Evolutionary conservation across 2,113 vertebrate species (phyloP).

Genomic region (Chaenocephalus aceratus): DNA sequence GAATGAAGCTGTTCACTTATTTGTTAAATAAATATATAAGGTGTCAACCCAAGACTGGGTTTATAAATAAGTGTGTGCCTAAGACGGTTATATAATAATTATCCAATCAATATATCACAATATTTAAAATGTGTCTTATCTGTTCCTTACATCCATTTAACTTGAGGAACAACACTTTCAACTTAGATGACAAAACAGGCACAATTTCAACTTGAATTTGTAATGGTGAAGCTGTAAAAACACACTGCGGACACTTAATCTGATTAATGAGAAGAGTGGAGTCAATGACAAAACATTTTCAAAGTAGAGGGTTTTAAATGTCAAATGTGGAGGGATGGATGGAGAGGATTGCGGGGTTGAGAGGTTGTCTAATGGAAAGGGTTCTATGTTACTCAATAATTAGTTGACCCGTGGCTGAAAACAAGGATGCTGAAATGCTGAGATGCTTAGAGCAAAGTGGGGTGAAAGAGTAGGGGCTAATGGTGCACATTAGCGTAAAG

Average conservation of each 20-base stretch:
- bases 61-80: neutral
- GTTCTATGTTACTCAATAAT: constrained; percentile 36
- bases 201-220: constrained; percentile 16
- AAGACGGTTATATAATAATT: too few species aligned
- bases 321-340: constrained; percentile 3
- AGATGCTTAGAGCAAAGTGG: constrained; percentile 40
- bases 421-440: constrained; percentile 37
- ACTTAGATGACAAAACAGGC: constrained; percentile 2
- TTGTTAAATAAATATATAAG: neutral
- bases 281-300: constrained; percentile 5
- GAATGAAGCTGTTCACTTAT: neutral
- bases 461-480: constrained; percentile 51
- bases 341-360: neutral
- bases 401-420: constrained; percentile 28
- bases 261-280: constrained; percentile 2
- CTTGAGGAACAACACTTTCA: neutral
- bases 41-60: neutral
- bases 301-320: constrained; percentile 35
- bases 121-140: neutral
- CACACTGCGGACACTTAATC: neutral
- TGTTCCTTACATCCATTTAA: neutral
- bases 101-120: neutral
- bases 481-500: constrained; percentile 64
- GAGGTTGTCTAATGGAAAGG: constrained; percentile 39
- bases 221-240: neutral